phyloP scores from a whole-genome alignment of 2,797 vertebrate species.

The Pogonophryne albipinna region DNA sequence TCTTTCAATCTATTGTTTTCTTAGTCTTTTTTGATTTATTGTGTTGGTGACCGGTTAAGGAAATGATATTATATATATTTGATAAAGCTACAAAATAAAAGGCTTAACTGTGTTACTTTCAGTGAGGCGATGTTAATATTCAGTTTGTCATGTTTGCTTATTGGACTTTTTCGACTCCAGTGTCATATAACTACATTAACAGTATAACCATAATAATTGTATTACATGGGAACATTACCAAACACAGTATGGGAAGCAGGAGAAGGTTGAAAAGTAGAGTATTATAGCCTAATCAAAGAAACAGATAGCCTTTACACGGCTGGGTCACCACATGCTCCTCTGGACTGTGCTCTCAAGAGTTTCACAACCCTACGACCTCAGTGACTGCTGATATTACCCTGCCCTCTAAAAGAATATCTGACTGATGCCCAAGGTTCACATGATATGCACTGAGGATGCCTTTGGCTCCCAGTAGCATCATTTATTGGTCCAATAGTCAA shows the following conservation, averaged over 20 bases:
- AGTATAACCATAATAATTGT: not conserved
- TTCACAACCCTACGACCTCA: conserved; percentile 68
- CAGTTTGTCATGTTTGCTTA: not conserved
- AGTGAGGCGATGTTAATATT: not conserved
- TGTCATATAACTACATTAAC: not conserved
- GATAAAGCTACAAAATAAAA: not conserved
- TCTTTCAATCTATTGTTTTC: no score
- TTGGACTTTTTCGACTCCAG: not conserved
- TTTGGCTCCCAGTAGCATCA: conserved; percentile 20
- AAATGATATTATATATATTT: no score
- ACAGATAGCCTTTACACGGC: conserved; percentile 21
- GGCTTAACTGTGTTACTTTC: not conserved
- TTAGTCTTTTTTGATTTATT: not conserved
- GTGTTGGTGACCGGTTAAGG: not conserved
- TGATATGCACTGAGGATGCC: conserved; percentile 16
- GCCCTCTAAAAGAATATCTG: conserved; percentile 28
- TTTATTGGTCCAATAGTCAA: not conserved
- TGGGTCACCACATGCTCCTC: conserved; percentile 62
- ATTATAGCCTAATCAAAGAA: conserved; percentile 38
- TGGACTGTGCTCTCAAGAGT: conserved; percentile 68
- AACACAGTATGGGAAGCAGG: conserved; percentile 11
- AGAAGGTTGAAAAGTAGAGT: conserved; percentile 16
- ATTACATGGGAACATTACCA: not conserved
- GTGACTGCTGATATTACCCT: conserved; percentile 47
- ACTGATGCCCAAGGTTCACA: conserved; percentile 46